Base-by-base conservation (phyloP, 2,888 invertebrate genomes). In the Maniola hyperantus region DNA sequence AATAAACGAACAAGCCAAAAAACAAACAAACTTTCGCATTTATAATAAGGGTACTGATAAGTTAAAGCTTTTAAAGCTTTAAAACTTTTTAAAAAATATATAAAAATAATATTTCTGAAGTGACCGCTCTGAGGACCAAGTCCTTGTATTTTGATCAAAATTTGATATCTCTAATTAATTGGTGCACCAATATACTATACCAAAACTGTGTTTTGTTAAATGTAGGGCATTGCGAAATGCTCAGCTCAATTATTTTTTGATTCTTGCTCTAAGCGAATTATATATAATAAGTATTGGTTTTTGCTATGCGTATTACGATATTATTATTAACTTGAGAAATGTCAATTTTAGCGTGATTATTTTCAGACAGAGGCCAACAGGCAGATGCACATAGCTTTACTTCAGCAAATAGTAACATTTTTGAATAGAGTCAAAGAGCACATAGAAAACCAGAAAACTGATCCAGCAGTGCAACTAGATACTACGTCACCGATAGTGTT, bases 341-440 rank as follows among this genome's bases (percentile, higher is more conserved):
- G 73, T 76, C 77, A 79, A 77, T 76, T 51, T 76, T 60, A 76
- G 71, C 76, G 66, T 80, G 64, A 74, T 83, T 81, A 72, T 78
- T 90, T 93, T 76, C 91, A 95, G 95, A 94, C 94, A 70, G 95
- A 95, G 82, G 93, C 95, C 63, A 95, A 94, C 82, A 92, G 95
- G 71, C 94, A 95, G 82, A 96, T 96, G 95, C 95, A 95, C 83
- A 93, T 94, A 81, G 95, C 95, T 39, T 92, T 96, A 77, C 94
- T 96, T 89, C 94, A 94, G 79, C 95, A 96, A 85, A 94, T 96
- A 72, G 94, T 95, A 53, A 93, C 93, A 69, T 96, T 95, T 82
- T 83, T 96, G 76, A 95, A 94, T 78, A 93, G 94, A 83, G 94
- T 95, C 5, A 95, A 95, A 77, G 94, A 94, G 72, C 95, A 95